Evolutionary conservation across 2,797 vertebrate genomes (phyloP), one percentile per base, ranked within the genome.

Genomic region (Synanceia verrucosa): DNA sequence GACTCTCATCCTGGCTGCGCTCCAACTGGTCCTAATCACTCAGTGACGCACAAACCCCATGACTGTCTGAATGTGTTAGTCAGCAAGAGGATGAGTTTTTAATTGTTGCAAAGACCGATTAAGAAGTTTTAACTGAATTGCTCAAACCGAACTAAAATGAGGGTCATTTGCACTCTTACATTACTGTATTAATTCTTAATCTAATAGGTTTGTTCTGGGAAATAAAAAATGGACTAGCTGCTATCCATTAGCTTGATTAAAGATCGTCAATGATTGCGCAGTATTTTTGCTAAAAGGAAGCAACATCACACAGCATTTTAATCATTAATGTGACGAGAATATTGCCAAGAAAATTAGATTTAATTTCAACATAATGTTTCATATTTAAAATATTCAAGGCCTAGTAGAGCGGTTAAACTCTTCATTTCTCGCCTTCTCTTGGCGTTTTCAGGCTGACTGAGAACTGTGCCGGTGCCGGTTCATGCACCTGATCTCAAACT

Each of bases 1-100:
- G 58, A 67, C 60, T 79, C 48, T 44, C 23, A 26, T 41, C 16
- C 61, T 86, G 81, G 79, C 70, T 73, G 64, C 51, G 74, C 43
- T 81, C 75, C 85, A 69, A 55, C 76, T 28, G 63, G 46, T 70
- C 59, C 56, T 80, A 73, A 83, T 89, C 73, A 34, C 78, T 79
- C 67, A 52, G 76, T 19, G 77, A 75, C 66, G 73, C 69, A 26
- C 39, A 73, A 79, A 74, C 67, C 51, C 65, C 26, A 21, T 55
- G 50, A 31, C 50, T 53, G 55, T 68, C 66, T 66, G 47, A 78
- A 64, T 62, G 70, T 79, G 77, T 76, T 58, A 64, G 33, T 70
- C 60, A 23, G 41, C 11, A 31, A 68, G 24, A 24, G 55, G 55
- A 57, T 28, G 29, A 65, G 34, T 72, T 70, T 70, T 59, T 55